Evolutionary conservation across 2,888 invertebrate genomes (phyloP).

Genomic region (Cheilosia urbana): DNA sequence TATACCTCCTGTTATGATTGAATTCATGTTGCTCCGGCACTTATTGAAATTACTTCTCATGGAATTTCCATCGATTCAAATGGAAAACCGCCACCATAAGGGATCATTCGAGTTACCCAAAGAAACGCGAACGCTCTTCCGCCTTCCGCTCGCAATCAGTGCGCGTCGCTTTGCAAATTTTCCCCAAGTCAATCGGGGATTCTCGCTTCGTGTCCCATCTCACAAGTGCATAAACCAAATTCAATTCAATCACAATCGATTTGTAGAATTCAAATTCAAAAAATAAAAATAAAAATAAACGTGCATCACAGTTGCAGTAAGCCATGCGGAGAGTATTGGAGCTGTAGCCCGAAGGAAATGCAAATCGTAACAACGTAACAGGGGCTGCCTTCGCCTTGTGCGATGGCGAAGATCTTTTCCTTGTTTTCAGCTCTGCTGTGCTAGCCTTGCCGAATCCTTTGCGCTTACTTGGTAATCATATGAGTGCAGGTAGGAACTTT

Average conservation of each 20-base stretch:
- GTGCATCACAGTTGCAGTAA: conserved; percentile 33
- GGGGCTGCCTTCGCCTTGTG: background rate
- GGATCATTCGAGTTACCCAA: conserved; percentile 23
- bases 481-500: conserved; percentile 59
- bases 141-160: conserved; percentile 24
- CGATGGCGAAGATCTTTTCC: background rate
- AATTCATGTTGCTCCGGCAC: conserved; percentile 41
- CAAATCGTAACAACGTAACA: conserved; percentile 24
- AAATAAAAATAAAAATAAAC: conserved; percentile 7
- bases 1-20: conserved; percentile 40
- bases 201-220: background rate
- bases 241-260: conserved; percentile 65
- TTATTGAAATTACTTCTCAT: conserved; percentile 57
- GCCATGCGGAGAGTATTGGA: conserved; percentile 3
- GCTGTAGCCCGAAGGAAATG: conserved; percentile 16
- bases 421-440: conserved; percentile 38
- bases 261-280: conserved; percentile 29
- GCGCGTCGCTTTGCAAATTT: conserved; percentile 31
- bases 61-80: conserved; percentile 22
- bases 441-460: conserved; percentile 42
- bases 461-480: conserved; percentile 61
- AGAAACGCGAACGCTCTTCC: conserved; percentile 15
- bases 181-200: conserved; percentile 32
- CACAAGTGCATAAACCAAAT: conserved; percentile 45
- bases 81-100: conserved; percentile 27